phyloP scores from a whole-genome alignment of 1,140 invertebrate species.

The Diabrotica undecimpunctata region DNA sequence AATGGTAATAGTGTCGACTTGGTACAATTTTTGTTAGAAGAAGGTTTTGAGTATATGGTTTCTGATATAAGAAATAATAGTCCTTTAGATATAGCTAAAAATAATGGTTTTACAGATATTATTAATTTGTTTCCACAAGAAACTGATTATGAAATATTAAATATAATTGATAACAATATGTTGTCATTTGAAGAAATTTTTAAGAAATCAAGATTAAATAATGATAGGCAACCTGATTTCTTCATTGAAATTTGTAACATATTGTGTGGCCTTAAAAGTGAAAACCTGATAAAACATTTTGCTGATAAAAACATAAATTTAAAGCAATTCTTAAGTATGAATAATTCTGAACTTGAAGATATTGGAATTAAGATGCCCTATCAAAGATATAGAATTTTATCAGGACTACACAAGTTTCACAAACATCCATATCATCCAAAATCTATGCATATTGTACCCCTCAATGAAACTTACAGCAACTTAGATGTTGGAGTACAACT shows the following conservation, averaged over 20 bases:
- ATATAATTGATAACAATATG: conserved; percentile 12
- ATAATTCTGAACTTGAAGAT: conserved; percentile 42
- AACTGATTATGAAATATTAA: conserved; percentile 20
- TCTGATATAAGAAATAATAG: conserved; percentile 49
- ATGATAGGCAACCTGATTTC: conserved; percentile 44
- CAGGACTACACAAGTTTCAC: conserved; percentile 47
- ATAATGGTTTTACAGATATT: conserved; percentile 47
- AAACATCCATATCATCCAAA: conserved; percentile 36
- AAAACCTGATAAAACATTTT: conserved; percentile 44
- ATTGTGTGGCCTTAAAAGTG: conserved; percentile 43
- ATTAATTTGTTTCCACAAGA: conserved; percentile 45
- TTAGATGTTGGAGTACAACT: conserved; percentile 34
- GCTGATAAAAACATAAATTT: conserved; percentile 44
- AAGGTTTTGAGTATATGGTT: conserved; percentile 41
- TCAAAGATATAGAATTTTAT: conserved; percentile 47
- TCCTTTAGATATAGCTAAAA: conserved; percentile 47
- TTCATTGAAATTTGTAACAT: conserved; percentile 47
- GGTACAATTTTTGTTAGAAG: conserved; percentile 47
- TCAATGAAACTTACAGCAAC: conserved; percentile 27
- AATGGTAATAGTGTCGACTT: conserved; percentile 45
- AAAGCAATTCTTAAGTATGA: conserved; percentile 47
- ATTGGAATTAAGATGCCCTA: conserved; percentile 47
- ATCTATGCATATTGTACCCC: conserved; percentile 30
- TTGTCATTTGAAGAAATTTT: conserved; percentile 30
- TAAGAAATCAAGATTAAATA: background rate